A percentile compares a stretch with the other conserved stretches of the same genome.
phyloP scores from a whole-genome alignment of 2,113 vertebrate genomes.

The Urocitellus parryii region DNA sequence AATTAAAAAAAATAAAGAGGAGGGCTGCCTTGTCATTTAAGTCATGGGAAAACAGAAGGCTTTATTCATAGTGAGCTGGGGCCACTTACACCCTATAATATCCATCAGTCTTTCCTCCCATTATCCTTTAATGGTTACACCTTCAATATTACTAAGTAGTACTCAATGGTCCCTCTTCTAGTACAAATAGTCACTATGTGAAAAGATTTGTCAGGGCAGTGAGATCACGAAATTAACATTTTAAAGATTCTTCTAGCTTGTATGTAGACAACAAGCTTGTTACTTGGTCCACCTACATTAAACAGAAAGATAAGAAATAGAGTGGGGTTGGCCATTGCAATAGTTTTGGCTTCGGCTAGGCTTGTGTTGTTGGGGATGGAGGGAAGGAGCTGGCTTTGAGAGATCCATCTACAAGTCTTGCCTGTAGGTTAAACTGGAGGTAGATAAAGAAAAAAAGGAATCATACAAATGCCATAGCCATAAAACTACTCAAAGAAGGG shows the following conservation, averaged over 20 bases:
- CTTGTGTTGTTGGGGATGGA: neutral
- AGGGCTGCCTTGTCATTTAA: neutral
- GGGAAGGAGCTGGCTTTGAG: neutral
- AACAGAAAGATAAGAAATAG: neutral
- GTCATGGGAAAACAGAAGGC: neutral
- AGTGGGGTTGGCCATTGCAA: neutral
- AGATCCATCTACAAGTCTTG: neutral
- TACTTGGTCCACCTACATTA: too few relatives aligned
- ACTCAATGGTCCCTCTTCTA: neutral
- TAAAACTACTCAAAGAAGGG: neutral
- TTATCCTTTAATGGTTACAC: neutral
- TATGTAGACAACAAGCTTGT: neutral
- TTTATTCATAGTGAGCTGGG: neutral
- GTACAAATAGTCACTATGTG: accelerated
- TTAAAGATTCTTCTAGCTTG: neutral
- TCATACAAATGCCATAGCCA: neutral
- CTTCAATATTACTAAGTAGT: neutral
- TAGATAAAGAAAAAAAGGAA: neutral
- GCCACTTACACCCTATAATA: accelerated
- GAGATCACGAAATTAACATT: neutral
- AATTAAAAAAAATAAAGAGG: neutral
- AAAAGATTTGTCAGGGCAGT: neutral
- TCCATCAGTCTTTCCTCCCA: neutral
- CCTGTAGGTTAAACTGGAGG: neutral
- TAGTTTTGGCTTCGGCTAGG: neutral